Evolutionary conservation across 2,797 vertebrate species (phyloP).

Genomic region (Salarias fasciatus): DNA sequence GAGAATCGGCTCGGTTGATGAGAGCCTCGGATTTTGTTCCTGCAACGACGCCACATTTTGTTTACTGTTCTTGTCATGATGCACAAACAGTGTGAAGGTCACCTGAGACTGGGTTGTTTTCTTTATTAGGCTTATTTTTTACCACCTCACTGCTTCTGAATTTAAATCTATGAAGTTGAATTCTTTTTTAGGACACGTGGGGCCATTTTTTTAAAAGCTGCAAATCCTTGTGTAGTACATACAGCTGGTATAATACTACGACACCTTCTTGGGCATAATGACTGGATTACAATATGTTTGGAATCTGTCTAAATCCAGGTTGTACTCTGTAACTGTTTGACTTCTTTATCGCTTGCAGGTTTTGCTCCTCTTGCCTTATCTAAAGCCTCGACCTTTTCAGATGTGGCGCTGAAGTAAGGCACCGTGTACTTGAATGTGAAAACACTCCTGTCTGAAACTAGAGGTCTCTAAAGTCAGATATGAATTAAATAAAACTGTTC

Average conservation of each 20-base stretch:
- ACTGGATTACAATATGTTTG: slow-evolving; percentile 53
- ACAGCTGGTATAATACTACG: slow-evolving; percentile 53
- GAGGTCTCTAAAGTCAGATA: slow-evolving; percentile 70
- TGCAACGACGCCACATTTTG: slow-evolving; percentile 28
- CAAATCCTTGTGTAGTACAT: slow-evolving; percentile 48
- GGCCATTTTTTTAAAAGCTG: slow-evolving; percentile 22
- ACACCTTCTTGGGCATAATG: slow-evolving; percentile 37
- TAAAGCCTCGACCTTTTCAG: slow-evolving; percentile 63
- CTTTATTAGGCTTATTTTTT: slow-evolving; percentile 33
- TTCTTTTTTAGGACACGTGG: slow-evolving; percentile 14
- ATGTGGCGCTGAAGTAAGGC: slow-evolving; percentile 62
- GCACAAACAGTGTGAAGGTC: slow-evolving; percentile 44
- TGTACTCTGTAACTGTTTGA: slow-evolving; percentile 69
- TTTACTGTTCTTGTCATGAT: slow-evolving; percentile 43
- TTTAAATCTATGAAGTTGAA: slow-evolving; percentile 19
- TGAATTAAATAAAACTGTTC: slow-evolving; percentile 75
- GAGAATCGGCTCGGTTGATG: slow-evolving; percentile 38
- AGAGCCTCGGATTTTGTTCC: slow-evolving; percentile 67
- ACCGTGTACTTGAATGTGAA: slow-evolving; percentile 81
- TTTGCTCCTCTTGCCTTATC: slow-evolving; percentile 75
- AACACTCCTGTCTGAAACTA: slow-evolving; percentile 75
- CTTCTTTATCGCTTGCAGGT: slow-evolving; percentile 71
- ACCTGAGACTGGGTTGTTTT: neutral
- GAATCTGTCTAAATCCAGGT: slow-evolving; percentile 60
- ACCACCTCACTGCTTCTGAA: slow-evolving; percentile 14